Base-by-base conservation (phyloP, 2,888 invertebrate genomes). In the Idaea aversata region DNA sequence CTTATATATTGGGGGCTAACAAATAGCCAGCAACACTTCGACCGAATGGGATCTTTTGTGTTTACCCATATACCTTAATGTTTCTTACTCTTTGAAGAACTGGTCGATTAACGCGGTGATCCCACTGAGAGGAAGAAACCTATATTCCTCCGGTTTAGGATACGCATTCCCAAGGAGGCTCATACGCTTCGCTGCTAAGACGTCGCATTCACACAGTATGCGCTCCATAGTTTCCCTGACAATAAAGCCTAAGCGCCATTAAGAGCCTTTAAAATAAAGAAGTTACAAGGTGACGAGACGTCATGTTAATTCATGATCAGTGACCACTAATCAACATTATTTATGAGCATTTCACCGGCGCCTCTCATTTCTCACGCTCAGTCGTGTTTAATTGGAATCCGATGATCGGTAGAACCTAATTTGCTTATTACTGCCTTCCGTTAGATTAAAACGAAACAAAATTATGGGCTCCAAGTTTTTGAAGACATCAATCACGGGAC, bases 301-400 rank as follows among this genome's bases (percentile, higher is more conserved):
- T 34, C 59, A 59, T 59, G 59, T 59, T 16, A 65, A 69, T 65
- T 60, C 59, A 58, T 67, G 65, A 57, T 61, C 47, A 47, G 47
- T 47, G 47, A 59, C 6, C 34, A 59, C 34, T 59, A 59, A 59
- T 59, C 34, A 59, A 59, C 59, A 59, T 25, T 59, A 59, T 59
- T 59, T 59, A 59, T 59, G 59, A 16, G 16, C 34, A 59, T 59
- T 59, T 59, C 34, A 59, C 25, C 34, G 59, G 59, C 59, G 59
- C 59, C 59, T 13, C 34, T 16, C 34, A 59, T 25, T 59, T 59
- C 59, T 59, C 59, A 59, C 59, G 59, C 47, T 47, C 47, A 47
- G 59, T 16, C 59, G 16, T 34, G 10, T 6, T 34, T 59, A 59
- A 59, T 34, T 59, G 59, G 59, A 59, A 59, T 59, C 34, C 59